A percentile compares a stretch with the other conserved stretches of the same genome.
These are phyloP conservation scores for Uropsilus gracilis DNA, from an alignment of 2,113 vertebrate genomes.

Conservation along the genomic window DNA sequence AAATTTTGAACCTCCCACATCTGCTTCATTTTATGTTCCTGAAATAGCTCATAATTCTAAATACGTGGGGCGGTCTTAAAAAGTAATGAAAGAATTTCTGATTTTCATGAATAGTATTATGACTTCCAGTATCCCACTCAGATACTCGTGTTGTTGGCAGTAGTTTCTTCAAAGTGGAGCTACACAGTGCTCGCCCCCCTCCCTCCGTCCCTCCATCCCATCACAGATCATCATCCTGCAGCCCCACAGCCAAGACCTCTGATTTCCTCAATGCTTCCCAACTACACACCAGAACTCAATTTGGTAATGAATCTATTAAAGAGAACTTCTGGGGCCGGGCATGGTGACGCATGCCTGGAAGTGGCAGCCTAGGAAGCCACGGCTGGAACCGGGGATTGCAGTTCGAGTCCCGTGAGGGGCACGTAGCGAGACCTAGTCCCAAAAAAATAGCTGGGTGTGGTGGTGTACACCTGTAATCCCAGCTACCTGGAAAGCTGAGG, in stretches of 20 bases:
- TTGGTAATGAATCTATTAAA: neutral
- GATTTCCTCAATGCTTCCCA: neutral
- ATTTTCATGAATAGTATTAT: neutral
- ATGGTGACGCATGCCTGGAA: no score
- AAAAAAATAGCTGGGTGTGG: no score
- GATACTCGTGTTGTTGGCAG: neutral
- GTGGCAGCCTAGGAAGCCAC: no score
- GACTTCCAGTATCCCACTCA: neutral
- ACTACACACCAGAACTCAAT: neutral
- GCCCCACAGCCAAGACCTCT: neutral
- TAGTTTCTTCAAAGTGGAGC: neutral
- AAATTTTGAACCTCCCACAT: neutral
- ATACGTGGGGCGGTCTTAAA: neutral
- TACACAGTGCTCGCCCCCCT: neutral
- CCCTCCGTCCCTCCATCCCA: neutral
- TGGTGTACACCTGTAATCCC: no score
- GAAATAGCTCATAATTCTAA: conserved; percentile 16
- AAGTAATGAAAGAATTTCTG: neutral
- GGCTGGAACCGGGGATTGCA: no score
- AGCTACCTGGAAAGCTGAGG: no score
- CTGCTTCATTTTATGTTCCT: conserved; percentile 29
- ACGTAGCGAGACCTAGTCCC: no score
- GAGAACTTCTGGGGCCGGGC: no score
- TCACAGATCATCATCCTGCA: neutral
- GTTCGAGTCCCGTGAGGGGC: no score